Conservation (phyloP, 2,113 vertebrate genomes). For the Siniperca chuatsi region DNA sequence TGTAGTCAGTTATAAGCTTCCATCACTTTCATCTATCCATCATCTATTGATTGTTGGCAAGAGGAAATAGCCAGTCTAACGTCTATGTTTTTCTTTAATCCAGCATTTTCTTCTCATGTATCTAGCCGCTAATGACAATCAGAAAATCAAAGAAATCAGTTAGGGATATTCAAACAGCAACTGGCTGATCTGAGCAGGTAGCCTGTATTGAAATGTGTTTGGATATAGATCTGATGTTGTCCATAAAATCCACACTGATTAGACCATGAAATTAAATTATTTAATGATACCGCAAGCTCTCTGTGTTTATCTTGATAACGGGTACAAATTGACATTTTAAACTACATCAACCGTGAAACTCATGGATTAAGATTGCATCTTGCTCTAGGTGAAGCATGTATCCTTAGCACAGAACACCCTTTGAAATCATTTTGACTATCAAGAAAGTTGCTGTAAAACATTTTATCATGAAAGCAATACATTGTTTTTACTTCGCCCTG, state of each 20-base stretch:
- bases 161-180: constrained; percentile 44
- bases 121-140: constrained; percentile 12
- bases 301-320: constrained; percentile 63
- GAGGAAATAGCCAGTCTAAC: constrained; percentile 26
- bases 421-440: not conserved
- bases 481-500: not conserved
- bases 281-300: constrained; percentile 23
- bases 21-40: constrained; percentile 30
- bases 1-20: constrained; percentile 31
- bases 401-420: not conserved
- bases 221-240: constrained; percentile 60
- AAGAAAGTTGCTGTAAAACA: constrained; percentile 4
- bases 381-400: constrained; percentile 15
- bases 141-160: constrained; percentile 65
- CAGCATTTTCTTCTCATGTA: constrained; percentile 1
- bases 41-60: constrained; percentile 46
- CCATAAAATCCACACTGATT: constrained; percentile 63
- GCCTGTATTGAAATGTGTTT: constrained; percentile 26
- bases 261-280: constrained; percentile 69
- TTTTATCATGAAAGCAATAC: constrained; percentile 30
- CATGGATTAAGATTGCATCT: constrained; percentile 53
- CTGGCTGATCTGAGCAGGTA: constrained; percentile 35
- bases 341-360: constrained; percentile 55
- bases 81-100: not conserved
- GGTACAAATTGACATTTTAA: constrained; percentile 69